These are phyloP conservation scores for Criorhina ranunculi DNA, from an alignment of 2,888 invertebrate genomes.

Conservation along the genomic window DNA sequence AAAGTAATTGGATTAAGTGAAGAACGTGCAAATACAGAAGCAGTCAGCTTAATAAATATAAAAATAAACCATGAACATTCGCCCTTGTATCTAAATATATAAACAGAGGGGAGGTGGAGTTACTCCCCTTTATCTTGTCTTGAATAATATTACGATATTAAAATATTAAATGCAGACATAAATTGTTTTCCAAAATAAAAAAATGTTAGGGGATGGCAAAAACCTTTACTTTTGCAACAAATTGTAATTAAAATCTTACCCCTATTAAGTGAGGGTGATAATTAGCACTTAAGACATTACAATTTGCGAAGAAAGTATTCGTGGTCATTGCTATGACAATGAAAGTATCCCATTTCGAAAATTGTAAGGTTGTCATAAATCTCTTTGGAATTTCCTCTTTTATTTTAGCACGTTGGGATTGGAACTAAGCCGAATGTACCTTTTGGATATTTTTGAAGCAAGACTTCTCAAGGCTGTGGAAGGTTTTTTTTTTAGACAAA, in stretches of 20 bases:
- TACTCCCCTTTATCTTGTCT: conserved; percentile 48
- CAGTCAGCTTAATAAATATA: conserved; percentile 18
- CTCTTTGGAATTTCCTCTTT: conserved; percentile 36
- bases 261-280: conserved; percentile 62
- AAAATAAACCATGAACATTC: conserved; percentile 22
- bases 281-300: conserved; percentile 73
- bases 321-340: conserved; percentile 64
- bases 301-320: conserved; percentile 66
- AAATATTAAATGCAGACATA: conserved; percentile 74
- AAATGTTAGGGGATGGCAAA: conserved; percentile 11
- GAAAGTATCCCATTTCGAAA: conserved; percentile 54
- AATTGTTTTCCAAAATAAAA: conserved; percentile 37
- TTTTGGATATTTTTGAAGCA: neutral
- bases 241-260: conserved; percentile 76
- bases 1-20: conserved; percentile 74
- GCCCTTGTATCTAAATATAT: neutral
- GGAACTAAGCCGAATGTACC: neutral
- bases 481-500: neutral
- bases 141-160: conserved; percentile 66
- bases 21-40: conserved; percentile 44
- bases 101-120: neutral
- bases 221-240: conserved; percentile 35
- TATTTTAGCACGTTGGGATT: conserved; percentile 26
- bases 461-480: neutral
- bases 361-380: conserved; percentile 48